phyloP scores from a whole-genome alignment of 2,888 invertebrate genomes.

The Thecocarcelia acutangulata region DNA sequence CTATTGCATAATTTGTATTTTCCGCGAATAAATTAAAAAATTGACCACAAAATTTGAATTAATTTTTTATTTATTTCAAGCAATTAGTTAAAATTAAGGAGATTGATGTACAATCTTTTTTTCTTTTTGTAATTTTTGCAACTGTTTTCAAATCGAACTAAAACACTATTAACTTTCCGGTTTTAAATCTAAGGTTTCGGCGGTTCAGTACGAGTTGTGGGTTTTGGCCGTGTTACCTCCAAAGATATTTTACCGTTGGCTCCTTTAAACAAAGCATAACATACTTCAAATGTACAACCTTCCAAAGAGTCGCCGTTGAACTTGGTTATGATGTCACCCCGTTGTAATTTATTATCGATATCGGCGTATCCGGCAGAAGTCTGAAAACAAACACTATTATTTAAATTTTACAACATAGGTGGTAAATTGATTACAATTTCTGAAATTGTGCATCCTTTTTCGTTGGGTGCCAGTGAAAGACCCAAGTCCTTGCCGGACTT shows the following conservation, averaged over 20 bases:
- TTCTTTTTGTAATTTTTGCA: constrained; percentile 2
- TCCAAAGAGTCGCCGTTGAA: constrained; percentile 94
- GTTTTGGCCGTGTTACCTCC: constrained; percentile 93
- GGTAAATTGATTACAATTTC: constrained; percentile 90
- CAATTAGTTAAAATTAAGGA: constrained; percentile 20
- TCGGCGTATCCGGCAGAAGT: constrained; percentile 93
- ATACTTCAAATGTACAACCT: constrained; percentile 89
- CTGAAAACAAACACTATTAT: constrained; percentile 81
- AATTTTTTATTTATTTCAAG: constrained; percentile 40
- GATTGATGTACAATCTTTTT: no score
- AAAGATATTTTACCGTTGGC: constrained; percentile 90
- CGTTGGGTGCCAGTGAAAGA: constrained; percentile 91
- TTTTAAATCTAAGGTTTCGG: constrained; percentile 70
- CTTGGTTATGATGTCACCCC: constrained; percentile 94
- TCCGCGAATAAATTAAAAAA: constrained; percentile 49
- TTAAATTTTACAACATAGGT: not conserved
- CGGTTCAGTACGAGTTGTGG: constrained; percentile 78
- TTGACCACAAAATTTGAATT: constrained; percentile 45
- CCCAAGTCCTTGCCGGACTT: constrained; percentile 95
- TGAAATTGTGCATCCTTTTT: constrained; percentile 93
- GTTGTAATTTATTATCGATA: constrained; percentile 92
- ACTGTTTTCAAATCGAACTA: constrained; percentile 15
- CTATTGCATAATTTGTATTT: constrained; percentile 89
- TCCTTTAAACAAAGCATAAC: constrained; percentile 94
- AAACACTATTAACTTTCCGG: constrained; percentile 4